phyloP scores from a whole-genome alignment of 37 sponge, comb jelly and placozoan genomes.

The Eunapius fragilis region DNA sequence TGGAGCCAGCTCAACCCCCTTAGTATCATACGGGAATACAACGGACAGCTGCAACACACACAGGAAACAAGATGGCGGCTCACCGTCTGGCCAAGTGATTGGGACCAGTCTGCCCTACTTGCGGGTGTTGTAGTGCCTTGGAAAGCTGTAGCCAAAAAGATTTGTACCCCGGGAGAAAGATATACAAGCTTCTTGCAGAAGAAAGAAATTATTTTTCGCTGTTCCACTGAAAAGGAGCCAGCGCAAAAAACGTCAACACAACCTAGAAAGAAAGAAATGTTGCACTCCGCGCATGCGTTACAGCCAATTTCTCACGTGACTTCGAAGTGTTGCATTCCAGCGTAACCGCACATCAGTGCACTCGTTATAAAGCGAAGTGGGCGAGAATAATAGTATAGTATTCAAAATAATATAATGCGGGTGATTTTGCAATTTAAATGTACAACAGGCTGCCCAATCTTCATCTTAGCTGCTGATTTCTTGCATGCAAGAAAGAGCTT shows the following conservation, averaged over 20 bases:
- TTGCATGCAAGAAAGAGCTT: too few species aligned
- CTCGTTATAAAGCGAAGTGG: too few species aligned
- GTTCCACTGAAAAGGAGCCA: constrained; percentile 29
- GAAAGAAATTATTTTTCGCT: constrained; percentile 55
- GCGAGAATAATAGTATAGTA: too few species aligned
- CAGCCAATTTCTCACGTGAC: background rate
- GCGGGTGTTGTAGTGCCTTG: background rate
- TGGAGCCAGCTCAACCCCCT: too few species aligned
- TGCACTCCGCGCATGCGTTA: constrained; percentile 39
- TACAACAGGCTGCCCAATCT: too few species aligned
- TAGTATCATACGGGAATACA: too few species aligned
- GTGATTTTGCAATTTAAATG: too few species aligned
- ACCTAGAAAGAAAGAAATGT: background rate
- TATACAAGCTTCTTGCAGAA: constrained; percentile 28
- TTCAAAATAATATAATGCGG: too few species aligned
- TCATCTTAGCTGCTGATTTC: too few species aligned
- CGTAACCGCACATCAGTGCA: background rate
- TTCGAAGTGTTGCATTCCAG: background rate
- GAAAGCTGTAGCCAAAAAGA: background rate
- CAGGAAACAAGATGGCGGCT: constrained; percentile 60
- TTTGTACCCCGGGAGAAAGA: background rate
- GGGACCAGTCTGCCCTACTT: background rate
- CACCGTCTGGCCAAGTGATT: constrained; percentile 11
- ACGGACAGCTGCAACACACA: too few species aligned
- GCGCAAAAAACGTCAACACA: background rate